Evolutionary conservation across 2,113 vertebrate genomes (phyloP).

Genomic region (Oncorhynchus nerka): DNA sequence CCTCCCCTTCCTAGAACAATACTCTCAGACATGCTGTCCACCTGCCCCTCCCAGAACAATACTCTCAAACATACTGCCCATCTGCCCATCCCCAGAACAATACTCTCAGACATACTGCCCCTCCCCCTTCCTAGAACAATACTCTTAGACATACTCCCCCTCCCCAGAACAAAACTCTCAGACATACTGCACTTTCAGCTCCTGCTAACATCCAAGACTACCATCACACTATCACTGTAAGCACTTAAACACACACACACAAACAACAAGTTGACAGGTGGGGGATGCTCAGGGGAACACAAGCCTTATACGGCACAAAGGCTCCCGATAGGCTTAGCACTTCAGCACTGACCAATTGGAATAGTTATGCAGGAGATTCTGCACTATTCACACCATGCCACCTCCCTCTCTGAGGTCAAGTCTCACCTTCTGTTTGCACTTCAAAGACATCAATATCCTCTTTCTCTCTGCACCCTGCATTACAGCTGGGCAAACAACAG

Average conservation of each 20-base stretch:
- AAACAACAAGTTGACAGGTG: slow-evolving; percentile 55
- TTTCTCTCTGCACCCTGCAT: slow-evolving; percentile 15
- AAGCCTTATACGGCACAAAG: slow-evolving; percentile 60
- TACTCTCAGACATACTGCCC: too few species aligned
- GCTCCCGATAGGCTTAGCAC: slow-evolving; percentile 59
- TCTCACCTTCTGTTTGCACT: slow-evolving; percentile 56
- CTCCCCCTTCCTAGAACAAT: too few species aligned
- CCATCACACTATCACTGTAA: neutral
- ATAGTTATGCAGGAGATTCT: slow-evolving; percentile 46
- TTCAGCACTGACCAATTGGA: slow-evolving; percentile 50
- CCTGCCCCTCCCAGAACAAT: too few species aligned
- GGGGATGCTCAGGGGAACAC: slow-evolving; percentile 58
- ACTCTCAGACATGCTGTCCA: neutral
- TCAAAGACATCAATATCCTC: slow-evolving; percentile 36
- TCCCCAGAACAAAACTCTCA: too few species aligned
- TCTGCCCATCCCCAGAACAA: too few species aligned
- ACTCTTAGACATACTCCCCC: too few species aligned
- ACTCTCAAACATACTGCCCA: neutral
- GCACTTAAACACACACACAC: neutral
- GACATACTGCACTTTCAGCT: neutral
- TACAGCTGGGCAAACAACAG: slow-evolving; percentile 44
- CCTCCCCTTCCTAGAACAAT: too few species aligned
- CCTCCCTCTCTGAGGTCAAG: slow-evolving; percentile 52
- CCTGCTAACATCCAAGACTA: neutral
- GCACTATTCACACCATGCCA: slow-evolving; percentile 54